Base-by-base conservation (phyloP, 2,888 invertebrate genomes). In the Cosmia pyralina region DNA sequence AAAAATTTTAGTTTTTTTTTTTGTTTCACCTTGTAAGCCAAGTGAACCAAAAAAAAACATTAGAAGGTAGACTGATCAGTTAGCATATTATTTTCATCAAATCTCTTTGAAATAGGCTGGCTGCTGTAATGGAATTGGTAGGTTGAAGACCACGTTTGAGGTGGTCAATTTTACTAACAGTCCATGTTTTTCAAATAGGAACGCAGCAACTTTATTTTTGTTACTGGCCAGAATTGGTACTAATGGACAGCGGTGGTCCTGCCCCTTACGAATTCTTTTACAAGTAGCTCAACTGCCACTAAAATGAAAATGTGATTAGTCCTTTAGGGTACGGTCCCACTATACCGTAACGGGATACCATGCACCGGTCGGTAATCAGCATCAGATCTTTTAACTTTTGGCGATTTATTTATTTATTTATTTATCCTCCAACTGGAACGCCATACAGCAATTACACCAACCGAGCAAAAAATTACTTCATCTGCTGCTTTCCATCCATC, bases 231-330 rank as follows among this genome's bases (percentile, higher is more conserved):
- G 46, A 11, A 48, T 19, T 63, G 22, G 17, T 58, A n/a, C 34
- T 34, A 58, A 62, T 22, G 17, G 11, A n/a, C 41, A 50, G 38
- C 52, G 3, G 1, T 38, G 13, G 52, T 53, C 59, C 53, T 48
- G 48, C 28, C 46, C 46, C 22, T 15, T 46, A 60, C 60, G 19
- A 52, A 64, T 53, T 59, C 34, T 50, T 59, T 44, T 19, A 57
- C 58, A 55, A 44, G 48, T 67, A 50, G 34, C 19, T 55, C 55
- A 22, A 55, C 34, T 22, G 41, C 67, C 22, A 67, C 17, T 75
- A 62, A 75, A 75, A 67, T 74, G 13, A 67, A 75, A 75, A 74
- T 74, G 60, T 75, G 48, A 75, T 74, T 53, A 62, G 60, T 60
- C 41, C 34, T 17, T 55, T 60, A 34, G 48, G 74, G 59, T 48